Percentiles rank a stretch among this genome's conserved stretches.
Conservation (phyloP, 2,888 invertebrate genomes). For the Acrocera orbiculus region DNA sequence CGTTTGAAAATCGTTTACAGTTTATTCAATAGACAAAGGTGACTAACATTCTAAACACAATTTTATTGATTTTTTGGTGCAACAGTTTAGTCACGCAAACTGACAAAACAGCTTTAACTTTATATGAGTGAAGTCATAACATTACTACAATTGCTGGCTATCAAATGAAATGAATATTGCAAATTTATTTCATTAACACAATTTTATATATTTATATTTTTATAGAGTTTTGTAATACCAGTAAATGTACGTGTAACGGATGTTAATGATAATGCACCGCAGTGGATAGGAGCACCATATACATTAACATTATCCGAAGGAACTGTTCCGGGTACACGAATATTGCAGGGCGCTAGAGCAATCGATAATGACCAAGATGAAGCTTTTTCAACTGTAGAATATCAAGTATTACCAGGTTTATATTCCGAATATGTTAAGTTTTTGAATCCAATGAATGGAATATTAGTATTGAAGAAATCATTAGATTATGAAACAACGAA, state of each 20-base stretch:
- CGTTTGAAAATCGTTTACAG: no score
- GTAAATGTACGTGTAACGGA: slow-evolving; percentile 56
- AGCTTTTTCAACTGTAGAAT: slow-evolving; percentile 71
- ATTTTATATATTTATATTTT: neutral
- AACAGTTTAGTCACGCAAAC: no score
- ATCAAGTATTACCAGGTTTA: slow-evolving; percentile 59
- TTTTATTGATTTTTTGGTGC: no score
- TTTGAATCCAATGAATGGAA: slow-evolving; percentile 70
- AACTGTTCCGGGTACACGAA: slow-evolving; percentile 47
- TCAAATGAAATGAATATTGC: neutral
- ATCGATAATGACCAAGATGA: slow-evolving; percentile 74
- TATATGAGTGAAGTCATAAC: neutral
- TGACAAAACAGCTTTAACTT: no score
- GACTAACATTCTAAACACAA: no score
- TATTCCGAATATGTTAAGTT: slow-evolving; percentile 68
- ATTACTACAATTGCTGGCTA: neutral
- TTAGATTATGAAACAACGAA: slow-evolving; percentile 67
- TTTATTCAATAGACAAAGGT: no score
- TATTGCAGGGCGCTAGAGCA: slow-evolving; percentile 62
- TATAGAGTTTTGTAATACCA: slow-evolving; percentile 29
- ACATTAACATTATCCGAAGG: slow-evolving; percentile 70
- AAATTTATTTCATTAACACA: neutral
- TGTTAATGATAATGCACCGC: slow-evolving; percentile 78
- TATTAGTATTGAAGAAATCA: slow-evolving; percentile 57
- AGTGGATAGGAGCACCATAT: slow-evolving; percentile 67